These are phyloP conservation scores for Metellina segmentata DNA, from an alignment of 2,888 invertebrate genomes.

Conservation along the genomic window DNA sequence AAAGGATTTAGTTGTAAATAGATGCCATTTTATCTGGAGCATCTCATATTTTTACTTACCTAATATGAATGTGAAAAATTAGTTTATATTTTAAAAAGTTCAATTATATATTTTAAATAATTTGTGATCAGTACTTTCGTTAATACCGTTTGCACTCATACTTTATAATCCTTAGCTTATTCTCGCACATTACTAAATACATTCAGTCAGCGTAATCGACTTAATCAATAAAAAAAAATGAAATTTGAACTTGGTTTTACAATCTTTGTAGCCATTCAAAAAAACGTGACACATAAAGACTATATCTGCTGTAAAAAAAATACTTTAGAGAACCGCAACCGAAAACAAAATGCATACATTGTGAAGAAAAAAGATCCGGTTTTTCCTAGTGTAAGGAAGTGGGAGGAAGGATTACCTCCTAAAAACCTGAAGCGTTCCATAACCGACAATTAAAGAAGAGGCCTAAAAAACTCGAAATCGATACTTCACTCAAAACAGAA, in stretches of 20 bases:
- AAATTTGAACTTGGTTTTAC: not conserved
- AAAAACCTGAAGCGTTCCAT: not conserved
- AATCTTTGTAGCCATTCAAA: not conserved
- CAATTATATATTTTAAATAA: no score
- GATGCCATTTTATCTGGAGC: no score
- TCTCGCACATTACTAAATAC: not conserved
- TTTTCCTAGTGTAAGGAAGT: no score
- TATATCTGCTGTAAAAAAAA: not conserved
- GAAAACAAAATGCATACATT: not conserved
- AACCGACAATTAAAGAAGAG: not conserved
- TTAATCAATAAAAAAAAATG: not conserved
- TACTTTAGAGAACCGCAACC: not conserved
- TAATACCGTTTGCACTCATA: no score
- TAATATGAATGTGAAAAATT: no score
- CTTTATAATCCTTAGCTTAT: not conserved
- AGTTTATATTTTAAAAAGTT: no score
- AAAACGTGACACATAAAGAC: not conserved
- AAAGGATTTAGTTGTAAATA: no score
- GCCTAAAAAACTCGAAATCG: constrained; percentile 11
- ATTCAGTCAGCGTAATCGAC: not conserved
- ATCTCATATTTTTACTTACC: no score
- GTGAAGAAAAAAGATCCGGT: not conserved
- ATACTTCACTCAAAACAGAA: not conserved
- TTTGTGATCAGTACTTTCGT: no score
- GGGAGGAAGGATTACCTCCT: no score